phyloP scores from a whole-genome alignment of 2,113 vertebrate species.

The Alouatta palliata region DNA sequence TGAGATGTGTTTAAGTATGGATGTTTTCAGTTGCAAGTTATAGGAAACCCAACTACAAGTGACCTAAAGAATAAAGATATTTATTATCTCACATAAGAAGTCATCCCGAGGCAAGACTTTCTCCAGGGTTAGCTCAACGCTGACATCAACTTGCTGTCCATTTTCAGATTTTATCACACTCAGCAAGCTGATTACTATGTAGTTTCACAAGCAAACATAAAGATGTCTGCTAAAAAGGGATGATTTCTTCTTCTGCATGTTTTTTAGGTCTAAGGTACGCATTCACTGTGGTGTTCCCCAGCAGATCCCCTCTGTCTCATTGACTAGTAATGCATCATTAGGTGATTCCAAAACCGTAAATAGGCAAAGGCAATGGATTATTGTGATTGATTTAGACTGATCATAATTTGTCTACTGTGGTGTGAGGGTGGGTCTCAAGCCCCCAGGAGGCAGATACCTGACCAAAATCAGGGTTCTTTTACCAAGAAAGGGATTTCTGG shows the following conservation, averaged over 20 bases:
- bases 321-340: neutral
- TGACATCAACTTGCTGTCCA: constrained; percentile 4
- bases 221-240: neutral
- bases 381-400: neutral
- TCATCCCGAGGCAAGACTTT: neutral
- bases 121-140: neutral
- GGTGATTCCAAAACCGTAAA: neutral
- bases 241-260: neutral
- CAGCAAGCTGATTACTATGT: neutral
- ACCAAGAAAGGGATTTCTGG: neutral
- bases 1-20: neutral
- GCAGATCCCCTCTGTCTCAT: neutral
- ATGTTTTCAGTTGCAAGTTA: neutral
- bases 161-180: constrained; percentile 20
- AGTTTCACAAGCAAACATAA: neutral
- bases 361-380: neutral
- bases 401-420: neutral
- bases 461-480: neutral
- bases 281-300: neutral
- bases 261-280: neutral
- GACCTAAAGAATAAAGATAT: neutral
- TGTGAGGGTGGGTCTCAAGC: neutral
- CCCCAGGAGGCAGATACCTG: neutral
- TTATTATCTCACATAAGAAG: neutral
- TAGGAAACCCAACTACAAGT: neutral